Percentiles rank a stretch among this genome's conserved stretches.
Evolutionary conservation across 2,797 vertebrate species (phyloP).

Genomic region (Cyclopterus lumpus): DNA sequence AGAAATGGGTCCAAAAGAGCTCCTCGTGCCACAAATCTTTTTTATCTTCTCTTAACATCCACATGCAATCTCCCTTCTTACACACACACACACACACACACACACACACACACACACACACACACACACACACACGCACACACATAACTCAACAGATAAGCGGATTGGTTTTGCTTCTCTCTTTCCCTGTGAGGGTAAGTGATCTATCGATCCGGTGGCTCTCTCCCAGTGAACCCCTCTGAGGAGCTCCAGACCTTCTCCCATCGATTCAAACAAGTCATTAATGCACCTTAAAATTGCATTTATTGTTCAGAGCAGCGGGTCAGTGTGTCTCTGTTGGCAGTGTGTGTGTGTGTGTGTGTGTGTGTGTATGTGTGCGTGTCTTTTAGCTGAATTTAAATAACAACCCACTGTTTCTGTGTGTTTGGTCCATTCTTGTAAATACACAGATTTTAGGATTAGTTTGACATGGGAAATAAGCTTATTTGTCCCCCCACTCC

Average conservation of each 20-base stretch:
- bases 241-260: constrained; percentile 41
- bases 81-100: constrained; percentile 8
- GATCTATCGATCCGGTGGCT: constrained; percentile 66
- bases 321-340: constrained; percentile 12
- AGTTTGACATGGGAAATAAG: constrained; percentile 14
- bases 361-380: neutral
- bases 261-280: constrained; percentile 66
- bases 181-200: constrained; percentile 32
- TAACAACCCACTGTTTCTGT: neutral
- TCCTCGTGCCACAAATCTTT: constrained; percentile 22
- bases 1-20: constrained; percentile 36
- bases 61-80: neutral
- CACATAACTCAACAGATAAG: constrained; percentile 19
- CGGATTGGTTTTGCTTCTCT: constrained; percentile 48
- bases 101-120: constrained; percentile 2
- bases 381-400: neutral
- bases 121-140: constrained; percentile 10
- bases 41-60: neutral
- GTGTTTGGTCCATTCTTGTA: neutral
- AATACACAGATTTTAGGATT: constrained; percentile 22
- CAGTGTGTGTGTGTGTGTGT: constrained; percentile 6
- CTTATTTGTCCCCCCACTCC: constrained; percentile 4
- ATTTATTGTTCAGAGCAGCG: constrained; percentile 44
- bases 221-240: constrained; percentile 48
- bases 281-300: constrained; percentile 38